Conservation (phyloP, 2,113 vertebrate genomes). For the Daphoenositta chrysoptera region DNA sequence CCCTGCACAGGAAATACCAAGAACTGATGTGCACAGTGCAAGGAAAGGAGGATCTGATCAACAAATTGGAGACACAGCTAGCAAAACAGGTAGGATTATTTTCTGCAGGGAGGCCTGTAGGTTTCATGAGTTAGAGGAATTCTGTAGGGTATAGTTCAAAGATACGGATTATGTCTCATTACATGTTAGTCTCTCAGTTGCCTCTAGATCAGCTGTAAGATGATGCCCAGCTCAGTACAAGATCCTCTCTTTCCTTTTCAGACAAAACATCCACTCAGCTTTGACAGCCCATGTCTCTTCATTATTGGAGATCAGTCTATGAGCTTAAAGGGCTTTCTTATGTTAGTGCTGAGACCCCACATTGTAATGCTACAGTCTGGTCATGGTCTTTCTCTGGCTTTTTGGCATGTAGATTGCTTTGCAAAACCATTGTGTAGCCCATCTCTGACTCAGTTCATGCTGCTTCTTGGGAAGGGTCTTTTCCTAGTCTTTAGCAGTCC, state of each 20-base stretch:
- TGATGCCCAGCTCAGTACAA: background rate
- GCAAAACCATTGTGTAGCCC: background rate
- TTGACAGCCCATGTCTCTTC: background rate
- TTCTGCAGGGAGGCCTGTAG: background rate
- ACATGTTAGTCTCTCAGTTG: background rate
- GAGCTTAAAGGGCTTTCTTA: background rate
- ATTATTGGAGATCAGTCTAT: background rate
- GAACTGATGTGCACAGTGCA: conserved; percentile 76
- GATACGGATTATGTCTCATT: background rate
- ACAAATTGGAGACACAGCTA: conserved; percentile 79
- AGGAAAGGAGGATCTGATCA: conserved; percentile 80
- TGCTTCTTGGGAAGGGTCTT: background rate
- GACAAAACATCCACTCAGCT: background rate
- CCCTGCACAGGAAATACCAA: conserved; percentile 77
- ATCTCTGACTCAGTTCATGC: background rate
- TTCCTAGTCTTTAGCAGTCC: background rate
- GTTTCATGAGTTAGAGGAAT: background rate
- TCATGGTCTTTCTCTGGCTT: background rate
- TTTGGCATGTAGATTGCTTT: background rate
- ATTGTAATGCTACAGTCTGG: background rate
- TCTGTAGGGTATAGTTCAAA: background rate
- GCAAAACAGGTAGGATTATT: conserved; percentile 79
- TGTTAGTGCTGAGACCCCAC: background rate
- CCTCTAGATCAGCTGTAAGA: background rate
- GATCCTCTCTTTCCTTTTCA: background rate